These are phyloP conservation scores for Drepanosiphum platanoidis DNA, from an alignment of 2,888 invertebrate genomes.

Conservation along the genomic window DNA sequence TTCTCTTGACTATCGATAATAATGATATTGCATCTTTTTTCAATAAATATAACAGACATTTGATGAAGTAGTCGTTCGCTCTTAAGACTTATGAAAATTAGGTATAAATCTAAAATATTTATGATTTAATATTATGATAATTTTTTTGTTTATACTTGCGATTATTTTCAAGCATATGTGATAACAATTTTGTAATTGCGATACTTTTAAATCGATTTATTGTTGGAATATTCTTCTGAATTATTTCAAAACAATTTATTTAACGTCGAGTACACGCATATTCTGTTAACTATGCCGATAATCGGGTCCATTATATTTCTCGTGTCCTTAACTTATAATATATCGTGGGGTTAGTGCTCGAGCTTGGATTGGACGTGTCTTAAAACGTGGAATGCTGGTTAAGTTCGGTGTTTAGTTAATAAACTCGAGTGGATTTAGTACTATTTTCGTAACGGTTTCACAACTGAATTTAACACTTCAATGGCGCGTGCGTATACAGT, in stretches of 20 bases:
- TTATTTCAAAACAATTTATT: background rate
- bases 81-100: too few species aligned
- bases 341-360: background rate
- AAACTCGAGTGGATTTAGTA: background rate
- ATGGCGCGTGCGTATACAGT: background rate
- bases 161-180: too few species aligned
- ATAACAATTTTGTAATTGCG: too few species aligned
- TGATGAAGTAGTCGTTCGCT: too few species aligned
- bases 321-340: background rate
- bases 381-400: background rate
- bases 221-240: too few species aligned
- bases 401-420: slow-evolving; percentile 15
- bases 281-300: background rate
- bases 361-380: background rate
- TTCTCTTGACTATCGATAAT: background rate
- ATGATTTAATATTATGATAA: too few species aligned
- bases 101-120: too few species aligned
- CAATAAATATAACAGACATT: too few species aligned
- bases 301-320: background rate
- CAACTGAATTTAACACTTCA: slow-evolving; percentile 6
- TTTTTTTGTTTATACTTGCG: too few species aligned
- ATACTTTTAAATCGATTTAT: too few species aligned
- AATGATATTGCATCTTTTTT: background rate
- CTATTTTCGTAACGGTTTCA: background rate
- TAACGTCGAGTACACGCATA: too few species aligned